These are phyloP conservation scores for Athalia rosae DNA, from an alignment of 2,888 invertebrate genomes.

Conservation along the genomic window DNA sequence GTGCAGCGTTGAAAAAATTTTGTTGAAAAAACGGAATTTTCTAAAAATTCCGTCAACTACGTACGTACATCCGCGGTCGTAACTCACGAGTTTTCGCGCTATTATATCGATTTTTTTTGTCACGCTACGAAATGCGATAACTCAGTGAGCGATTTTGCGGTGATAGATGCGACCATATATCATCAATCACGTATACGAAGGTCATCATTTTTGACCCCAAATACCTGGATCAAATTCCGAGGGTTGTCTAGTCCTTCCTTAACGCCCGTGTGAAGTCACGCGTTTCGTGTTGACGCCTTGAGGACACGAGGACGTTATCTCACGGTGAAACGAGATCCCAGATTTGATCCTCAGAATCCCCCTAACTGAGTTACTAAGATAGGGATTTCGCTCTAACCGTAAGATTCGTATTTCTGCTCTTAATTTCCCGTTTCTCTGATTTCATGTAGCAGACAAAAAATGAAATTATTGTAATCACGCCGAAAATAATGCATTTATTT, in stretches of 20 bases:
- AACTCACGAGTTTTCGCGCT: slow-evolving; percentile 23
- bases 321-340: slow-evolving; percentile 5
- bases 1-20: neutral
- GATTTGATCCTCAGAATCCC: neutral
- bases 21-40: neutral
- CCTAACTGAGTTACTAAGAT: neutral
- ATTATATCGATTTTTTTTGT: slow-evolving; percentile 13
- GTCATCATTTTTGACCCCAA: slow-evolving; percentile 4
- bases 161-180: neutral
- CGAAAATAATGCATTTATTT: no score
- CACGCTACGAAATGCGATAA: slow-evolving; percentile 5
- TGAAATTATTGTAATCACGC: no score
- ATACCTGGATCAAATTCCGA: slow-evolving; percentile 3
- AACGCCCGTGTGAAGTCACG: slow-evolving; percentile 21
- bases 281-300: slow-evolving; percentile 14
- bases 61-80: neutral
- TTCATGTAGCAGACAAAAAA: no score
- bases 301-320: slow-evolving; percentile 14
- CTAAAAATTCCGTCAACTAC: neutral
- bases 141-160: slow-evolving; percentile 11
- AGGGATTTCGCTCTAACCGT: neutral
- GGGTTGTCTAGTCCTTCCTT: slow-evolving; percentile 4
- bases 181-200: slow-evolving; percentile 31
- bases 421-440: no score
- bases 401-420: neutral